These are phyloP conservation scores for Mythimna pallens DNA, from an alignment of 2,888 invertebrate species.

Conservation along the genomic window DNA sequence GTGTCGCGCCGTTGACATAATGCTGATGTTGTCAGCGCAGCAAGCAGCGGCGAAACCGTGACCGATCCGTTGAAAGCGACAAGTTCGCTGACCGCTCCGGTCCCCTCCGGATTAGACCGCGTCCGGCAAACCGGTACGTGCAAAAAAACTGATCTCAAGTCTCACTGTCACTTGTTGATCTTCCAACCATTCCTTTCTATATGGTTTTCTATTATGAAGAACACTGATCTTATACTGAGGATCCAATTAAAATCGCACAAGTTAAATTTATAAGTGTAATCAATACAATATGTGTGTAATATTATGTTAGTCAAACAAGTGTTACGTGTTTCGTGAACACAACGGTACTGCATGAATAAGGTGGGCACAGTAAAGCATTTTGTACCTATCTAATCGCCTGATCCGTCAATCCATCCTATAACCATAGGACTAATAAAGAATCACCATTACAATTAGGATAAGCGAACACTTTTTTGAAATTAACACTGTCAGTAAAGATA, in stretches of 20 bases:
- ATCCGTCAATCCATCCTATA: no score
- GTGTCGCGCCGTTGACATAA: constrained; percentile 12
- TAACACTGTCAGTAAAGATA: neutral
- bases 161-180: constrained; percentile 4
- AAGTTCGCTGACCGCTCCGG: constrained; percentile 46
- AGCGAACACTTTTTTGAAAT: neutral
- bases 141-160: constrained; percentile 7
- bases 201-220: neutral
- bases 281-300: neutral
- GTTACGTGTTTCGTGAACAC: neutral
- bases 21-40: neutral
- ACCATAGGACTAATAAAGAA: neutral
- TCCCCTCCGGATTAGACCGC: neutral
- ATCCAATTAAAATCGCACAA: neutral
- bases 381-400: neutral
- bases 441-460: neutral
- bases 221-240: neutral
- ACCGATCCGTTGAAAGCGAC: constrained; percentile 35
- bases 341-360: neutral
- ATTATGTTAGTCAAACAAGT: neutral
- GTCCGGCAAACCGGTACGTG: neutral
- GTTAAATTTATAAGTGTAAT: neutral
- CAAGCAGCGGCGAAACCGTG: constrained; percentile 22
- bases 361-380: neutral
- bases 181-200: neutral